Percentiles rank a stretch among this genome's conserved stretches.
Conservation (phyloP, 2,888 invertebrate species). For the Platycheirus albimanus region DNA sequence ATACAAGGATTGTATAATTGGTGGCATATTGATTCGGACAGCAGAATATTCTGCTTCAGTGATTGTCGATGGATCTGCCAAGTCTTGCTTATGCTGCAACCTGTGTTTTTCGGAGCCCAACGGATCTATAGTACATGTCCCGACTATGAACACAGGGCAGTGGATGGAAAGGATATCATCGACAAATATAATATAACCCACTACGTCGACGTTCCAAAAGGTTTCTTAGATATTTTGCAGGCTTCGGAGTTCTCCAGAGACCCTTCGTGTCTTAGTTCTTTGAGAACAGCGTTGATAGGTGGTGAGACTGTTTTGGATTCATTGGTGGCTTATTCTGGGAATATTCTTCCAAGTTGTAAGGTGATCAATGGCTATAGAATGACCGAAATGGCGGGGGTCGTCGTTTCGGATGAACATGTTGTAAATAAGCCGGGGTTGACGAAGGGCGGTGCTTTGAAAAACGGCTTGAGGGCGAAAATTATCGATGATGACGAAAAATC, state of each 20-base stretch:
- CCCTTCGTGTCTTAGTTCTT: constrained; percentile 49
- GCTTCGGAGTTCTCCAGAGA: constrained; percentile 41
- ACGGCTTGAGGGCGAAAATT: constrained; percentile 65
- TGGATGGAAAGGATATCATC: constrained; percentile 60
- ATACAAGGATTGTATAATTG: constrained; percentile 62
- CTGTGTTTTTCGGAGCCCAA: constrained; percentile 65
- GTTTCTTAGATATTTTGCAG: constrained; percentile 57
- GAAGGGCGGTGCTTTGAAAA: constrained; percentile 62
- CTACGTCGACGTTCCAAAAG: constrained; percentile 66
- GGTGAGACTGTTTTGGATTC: constrained; percentile 62
- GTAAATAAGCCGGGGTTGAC: constrained; percentile 5
- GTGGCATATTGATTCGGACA: constrained; percentile 58
- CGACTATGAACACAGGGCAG: constrained; percentile 11
- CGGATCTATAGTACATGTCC: constrained; percentile 66
- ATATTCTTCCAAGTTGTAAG: constrained; percentile 46
- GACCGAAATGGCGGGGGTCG: constrained; percentile 70
- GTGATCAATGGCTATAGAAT: constrained; percentile 73
- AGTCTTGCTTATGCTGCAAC: constrained; percentile 63
- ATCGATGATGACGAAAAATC: constrained; percentile 57
- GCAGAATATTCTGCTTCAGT: constrained; percentile 67
- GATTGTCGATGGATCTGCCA: constrained; percentile 75
- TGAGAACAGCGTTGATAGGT: constrained; percentile 65
- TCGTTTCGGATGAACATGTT: constrained; percentile 66
- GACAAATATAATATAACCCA: constrained; percentile 60
- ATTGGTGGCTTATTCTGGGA: constrained; percentile 45